These are phyloP conservation scores for Dinothrombium tinctorium DNA, from an alignment of 1,140 invertebrate genomes.

Conservation along the genomic window DNA sequence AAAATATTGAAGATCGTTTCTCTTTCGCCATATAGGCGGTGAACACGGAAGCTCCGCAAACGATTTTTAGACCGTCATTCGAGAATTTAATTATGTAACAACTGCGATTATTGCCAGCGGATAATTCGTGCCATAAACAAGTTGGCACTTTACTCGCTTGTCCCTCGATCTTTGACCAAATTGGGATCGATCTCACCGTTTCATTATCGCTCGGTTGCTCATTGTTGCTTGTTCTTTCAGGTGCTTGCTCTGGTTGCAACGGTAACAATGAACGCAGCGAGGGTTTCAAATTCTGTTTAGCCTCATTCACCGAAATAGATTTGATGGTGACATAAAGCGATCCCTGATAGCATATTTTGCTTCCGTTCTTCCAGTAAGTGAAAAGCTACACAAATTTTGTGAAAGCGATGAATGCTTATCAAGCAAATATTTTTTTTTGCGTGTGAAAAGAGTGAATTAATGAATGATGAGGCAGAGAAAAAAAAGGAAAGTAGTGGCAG, in stretches of 20 bases:
- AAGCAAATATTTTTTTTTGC: too few relatives aligned
- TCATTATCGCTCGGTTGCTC: neutral
- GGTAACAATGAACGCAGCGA: neutral
- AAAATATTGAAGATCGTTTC: slow-evolving; percentile 4
- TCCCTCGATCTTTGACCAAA: neutral
- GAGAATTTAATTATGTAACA: slow-evolving; percentile 1
- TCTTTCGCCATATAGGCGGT: slow-evolving; percentile 1
- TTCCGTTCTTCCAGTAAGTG: neutral
- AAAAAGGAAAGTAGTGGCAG: too few relatives aligned
- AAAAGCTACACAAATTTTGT: neutral
- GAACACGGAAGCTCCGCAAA: slow-evolving; percentile 4
- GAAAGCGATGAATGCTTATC: too few relatives aligned
- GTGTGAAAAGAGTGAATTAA: too few relatives aligned
- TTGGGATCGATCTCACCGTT: neutral
- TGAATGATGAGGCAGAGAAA: too few relatives aligned
- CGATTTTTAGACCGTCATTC: neutral
- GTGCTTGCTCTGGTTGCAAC: neutral
- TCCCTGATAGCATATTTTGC: neutral
- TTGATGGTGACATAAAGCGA: neutral
- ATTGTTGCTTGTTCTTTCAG: neutral
- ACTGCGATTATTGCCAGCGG: slow-evolving; percentile 2
- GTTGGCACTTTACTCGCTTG: neutral
- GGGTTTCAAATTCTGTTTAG: neutral
- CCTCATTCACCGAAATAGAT: neutral
- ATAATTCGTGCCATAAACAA: slow-evolving; percentile 1